Conservation (phyloP, 1,140 invertebrate genomes). For the Brachionus rotundiformis region DNA sequence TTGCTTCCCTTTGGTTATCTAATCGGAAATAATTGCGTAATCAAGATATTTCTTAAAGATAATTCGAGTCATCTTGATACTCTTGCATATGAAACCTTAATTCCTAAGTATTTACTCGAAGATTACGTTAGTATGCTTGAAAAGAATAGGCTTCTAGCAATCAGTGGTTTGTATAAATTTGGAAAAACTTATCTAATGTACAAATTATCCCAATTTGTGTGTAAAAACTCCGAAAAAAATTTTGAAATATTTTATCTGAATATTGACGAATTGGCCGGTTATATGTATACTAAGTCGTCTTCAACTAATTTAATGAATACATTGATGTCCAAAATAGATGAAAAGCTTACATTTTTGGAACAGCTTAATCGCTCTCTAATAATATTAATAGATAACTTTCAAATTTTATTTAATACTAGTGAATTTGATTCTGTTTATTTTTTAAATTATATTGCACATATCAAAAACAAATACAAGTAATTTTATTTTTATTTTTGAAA, state of each 20-base stretch:
- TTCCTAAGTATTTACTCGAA: conserved; percentile 92
- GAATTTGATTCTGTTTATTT: background rate
- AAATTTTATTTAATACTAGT: background rate
- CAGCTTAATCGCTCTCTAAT: conserved; percentile 11
- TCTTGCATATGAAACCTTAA: conserved; percentile 89
- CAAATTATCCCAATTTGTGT: conserved; percentile 86
- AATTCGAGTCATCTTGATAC: conserved; percentile 82
- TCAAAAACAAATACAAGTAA: conserved; percentile 27
- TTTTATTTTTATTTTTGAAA: background rate
- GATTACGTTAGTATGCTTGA: conserved; percentile 82
- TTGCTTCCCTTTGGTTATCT: conserved; percentile 88
- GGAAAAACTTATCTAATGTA: conserved; percentile 94
- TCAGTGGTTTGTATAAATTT: conserved; percentile 93
- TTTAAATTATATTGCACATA: conserved; percentile 9
- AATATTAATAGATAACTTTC: conserved; percentile 27
- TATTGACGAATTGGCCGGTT: conserved; percentile 38
- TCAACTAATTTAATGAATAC: background rate
- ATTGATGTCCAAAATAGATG: background rate
- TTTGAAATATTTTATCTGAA: conserved; percentile 45
- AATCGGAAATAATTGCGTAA: conserved; percentile 74
- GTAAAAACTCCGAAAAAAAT: conserved; percentile 37
- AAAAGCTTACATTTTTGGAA: background rate
- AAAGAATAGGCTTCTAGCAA: conserved; percentile 86
- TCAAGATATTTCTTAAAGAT: conserved; percentile 68
- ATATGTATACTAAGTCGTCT: background rate